Evolutionary conservation across 2,888 invertebrate genomes (phyloP), one percentile per base, ranked within the genome.

Genomic region (Ceratothoa steindachneri): DNA sequence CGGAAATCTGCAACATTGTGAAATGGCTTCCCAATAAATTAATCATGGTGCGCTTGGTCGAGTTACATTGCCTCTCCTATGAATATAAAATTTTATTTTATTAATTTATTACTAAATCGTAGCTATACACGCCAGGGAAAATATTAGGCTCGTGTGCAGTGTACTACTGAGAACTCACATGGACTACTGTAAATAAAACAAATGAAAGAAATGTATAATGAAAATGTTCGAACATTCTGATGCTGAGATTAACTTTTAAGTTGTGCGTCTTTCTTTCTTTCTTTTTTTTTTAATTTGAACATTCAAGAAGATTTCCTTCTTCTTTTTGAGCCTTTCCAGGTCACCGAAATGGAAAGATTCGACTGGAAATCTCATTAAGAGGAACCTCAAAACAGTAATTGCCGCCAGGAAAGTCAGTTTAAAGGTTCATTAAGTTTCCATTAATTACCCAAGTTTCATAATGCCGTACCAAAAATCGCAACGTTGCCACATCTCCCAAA

Each of bases 401-500:
- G 19, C 55, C 19, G 15, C 5, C 55, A 19, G 55, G 55, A 22
- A 55, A 55, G 55, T 55, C 55, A 55, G 55, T 55, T 55, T 19
- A 19, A 55, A 55, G 55, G 12, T 55, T 55, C 55, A 55, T 55
- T 55, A 55, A 22, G 55, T 22, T 55, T 55, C 19, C 55, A 22
- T 22, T 55, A 55, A 55, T 55, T 55, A 55, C 24, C 55, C 15
- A 55, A 55, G 55, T 55, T 55, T 55, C 55, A 55, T 55, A 55
- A 12, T 55, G 24, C 19, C 5, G 12, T 55, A 7, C 19, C 41
- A 12, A 19, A 12, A 55, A 55, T 19, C 19, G 55, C 55, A 22
- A 19, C 55, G 55, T 55, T 55, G 55, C 55, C 55, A 55, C 55
- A 19, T 55, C 24, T 55, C 15, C 55, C 5, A 55, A 55, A 41